Percentiles rank a stretch among this genome's conserved stretches.
phyloP scores from a whole-genome alignment of 2,113 vertebrate genomes.

The Oreotrochilus melanogaster region DNA sequence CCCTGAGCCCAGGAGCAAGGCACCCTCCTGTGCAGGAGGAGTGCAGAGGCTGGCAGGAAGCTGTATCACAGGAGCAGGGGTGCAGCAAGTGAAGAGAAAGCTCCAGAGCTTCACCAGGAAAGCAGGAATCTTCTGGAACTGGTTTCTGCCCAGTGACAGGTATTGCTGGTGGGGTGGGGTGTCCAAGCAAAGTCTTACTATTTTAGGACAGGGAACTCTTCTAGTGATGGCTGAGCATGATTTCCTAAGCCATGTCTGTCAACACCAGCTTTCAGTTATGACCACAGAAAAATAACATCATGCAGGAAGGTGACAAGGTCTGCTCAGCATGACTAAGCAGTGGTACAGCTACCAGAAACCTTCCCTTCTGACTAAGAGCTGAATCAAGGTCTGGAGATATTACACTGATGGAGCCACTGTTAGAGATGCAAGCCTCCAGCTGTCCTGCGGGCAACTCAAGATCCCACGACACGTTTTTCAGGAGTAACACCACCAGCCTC shows the following conservation, averaged over 20 bases:
- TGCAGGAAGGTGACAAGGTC: background rate
- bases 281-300: constrained; percentile 5
- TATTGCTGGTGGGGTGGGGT: background rate
- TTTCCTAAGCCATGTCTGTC: background rate
- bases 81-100: background rate
- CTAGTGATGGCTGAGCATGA: background rate
- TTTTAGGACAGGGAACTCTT: background rate
- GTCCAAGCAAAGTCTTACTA: background rate
- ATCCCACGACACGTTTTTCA: background rate
- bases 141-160: background rate
- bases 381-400: background rate
- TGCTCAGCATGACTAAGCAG: background rate
- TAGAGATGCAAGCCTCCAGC: background rate
- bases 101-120: background rate
- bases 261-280: background rate
- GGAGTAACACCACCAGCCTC: background rate
- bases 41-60: background rate
- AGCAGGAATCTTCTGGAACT: background rate
- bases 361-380: constrained; percentile 25
- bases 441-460: fast-evolving
- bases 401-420: background rate
- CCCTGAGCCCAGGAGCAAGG: background rate
- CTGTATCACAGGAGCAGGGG: background rate
- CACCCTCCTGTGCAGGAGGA: background rate
- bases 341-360: background rate